A percentile compares a stretch with the other conserved stretches of the same genome.
These are phyloP conservation scores for Epinotia nisella DNA, from an alignment of 2,888 invertebrate genomes.

Conservation along the genomic window DNA sequence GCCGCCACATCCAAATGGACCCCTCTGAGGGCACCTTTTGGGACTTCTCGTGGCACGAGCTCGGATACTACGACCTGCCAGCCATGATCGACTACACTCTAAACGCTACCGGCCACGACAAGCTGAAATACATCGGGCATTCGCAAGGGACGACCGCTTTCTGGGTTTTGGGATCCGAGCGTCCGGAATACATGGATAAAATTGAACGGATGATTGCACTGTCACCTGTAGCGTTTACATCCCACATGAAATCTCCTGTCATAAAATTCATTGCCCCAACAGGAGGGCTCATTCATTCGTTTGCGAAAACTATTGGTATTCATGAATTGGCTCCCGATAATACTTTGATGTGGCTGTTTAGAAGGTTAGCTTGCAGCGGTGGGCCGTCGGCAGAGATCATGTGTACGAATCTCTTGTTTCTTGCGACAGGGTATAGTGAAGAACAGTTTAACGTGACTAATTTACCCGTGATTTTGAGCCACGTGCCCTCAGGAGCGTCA, in stretches of 20 bases:
- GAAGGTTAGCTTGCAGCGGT: conserved; percentile 72
- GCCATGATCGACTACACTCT: conserved; percentile 90
- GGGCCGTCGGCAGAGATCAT: conserved; percentile 74
- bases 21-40: conserved; percentile 82
- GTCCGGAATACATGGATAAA: conserved; percentile 83
- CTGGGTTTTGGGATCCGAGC: conserved; percentile 82
- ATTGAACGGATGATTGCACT: conserved; percentile 81
- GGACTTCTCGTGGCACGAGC: conserved; percentile 92
- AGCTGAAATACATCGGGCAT: conserved; percentile 88
- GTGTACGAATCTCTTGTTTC: conserved; percentile 86
- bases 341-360: conserved; percentile 74
- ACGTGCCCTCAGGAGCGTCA: conserved; percentile 84
- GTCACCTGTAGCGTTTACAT: conserved; percentile 85
- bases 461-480: conserved; percentile 81
- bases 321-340: conserved; percentile 88
- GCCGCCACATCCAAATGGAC: conserved; percentile 75
- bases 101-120: conserved; percentile 73
- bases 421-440: conserved; percentile 84
- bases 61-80: conserved; percentile 90
- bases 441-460: conserved; percentile 84
- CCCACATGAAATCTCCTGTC: conserved; percentile 67
- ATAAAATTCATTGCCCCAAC: conserved; percentile 64
- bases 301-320: conserved; percentile 71
- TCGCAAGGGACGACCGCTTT: conserved; percentile 87
- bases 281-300: conserved; percentile 54